phyloP scores from a whole-genome alignment of 2,113 vertebrate species.

The Nycticryphes semicollaris region DNA sequence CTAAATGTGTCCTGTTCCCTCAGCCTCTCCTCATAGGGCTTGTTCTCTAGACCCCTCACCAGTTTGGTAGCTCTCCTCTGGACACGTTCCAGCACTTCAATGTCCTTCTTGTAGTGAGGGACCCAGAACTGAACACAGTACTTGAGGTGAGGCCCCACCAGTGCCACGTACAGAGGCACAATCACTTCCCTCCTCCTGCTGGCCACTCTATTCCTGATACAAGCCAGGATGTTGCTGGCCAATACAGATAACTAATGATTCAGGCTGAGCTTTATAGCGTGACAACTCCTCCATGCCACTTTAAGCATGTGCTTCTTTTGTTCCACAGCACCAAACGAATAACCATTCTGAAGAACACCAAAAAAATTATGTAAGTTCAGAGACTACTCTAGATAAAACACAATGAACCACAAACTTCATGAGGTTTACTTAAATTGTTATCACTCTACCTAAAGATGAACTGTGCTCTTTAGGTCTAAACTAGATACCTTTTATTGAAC shows the following conservation, averaged over 20 bases:
- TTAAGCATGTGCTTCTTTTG: neutral
- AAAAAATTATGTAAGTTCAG: neutral
- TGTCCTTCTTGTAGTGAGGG: too few species aligned
- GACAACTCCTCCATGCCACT: neutral
- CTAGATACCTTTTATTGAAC: neutral
- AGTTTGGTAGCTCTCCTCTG: too few species aligned
- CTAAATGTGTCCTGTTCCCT: too few species aligned
- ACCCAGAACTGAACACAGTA: too few species aligned
- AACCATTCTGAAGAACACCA: neutral
- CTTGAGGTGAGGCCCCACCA: too few species aligned
- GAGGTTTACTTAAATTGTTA: neutral
- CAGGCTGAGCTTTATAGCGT: neutral
- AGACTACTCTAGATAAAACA: neutral
- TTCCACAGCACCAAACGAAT: neutral
- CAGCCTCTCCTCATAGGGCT: too few species aligned
- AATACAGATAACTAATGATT: accelerated
- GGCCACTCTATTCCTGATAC: too few species aligned
- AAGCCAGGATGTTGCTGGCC: too few species aligned
- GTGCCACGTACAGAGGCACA: too few species aligned
- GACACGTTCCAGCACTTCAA: too few species aligned
- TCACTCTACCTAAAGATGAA: neutral
- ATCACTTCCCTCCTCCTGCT: too few species aligned
- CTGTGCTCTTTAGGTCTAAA: neutral
- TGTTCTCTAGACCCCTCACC: too few species aligned
- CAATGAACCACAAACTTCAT: neutral